Evolutionary conservation across 2,797 vertebrate species (phyloP), one percentile per base, ranked within the genome.

Genomic region (Phataginus tetradactyla): DNA sequence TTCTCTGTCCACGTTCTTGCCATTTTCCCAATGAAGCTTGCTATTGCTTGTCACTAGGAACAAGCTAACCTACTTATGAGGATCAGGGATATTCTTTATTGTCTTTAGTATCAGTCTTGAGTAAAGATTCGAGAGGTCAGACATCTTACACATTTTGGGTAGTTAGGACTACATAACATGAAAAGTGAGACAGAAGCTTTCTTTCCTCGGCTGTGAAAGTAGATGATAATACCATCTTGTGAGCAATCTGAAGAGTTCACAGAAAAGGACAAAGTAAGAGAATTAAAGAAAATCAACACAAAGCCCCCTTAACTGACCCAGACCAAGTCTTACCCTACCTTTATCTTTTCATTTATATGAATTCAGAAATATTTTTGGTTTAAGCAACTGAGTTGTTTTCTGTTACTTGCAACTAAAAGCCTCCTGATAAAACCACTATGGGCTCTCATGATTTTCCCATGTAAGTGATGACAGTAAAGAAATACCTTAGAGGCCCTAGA

Each of bases 361-460:
- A 86, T 21, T 25, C 27, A 86, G 51, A 66, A 90, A 71, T 34
- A 49, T 7, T 18, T 92, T 63, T 81, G 39, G 39, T 71, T 86
- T 75, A 77, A 75, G 63, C 42, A 69, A 77, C 37, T 49, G 53
- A 80, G 37, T 51, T 61, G 45, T 63, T 90, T 81, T 45, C 27
- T 81, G 34, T 79, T 37, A 87, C 69, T 72, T 49, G 81, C 37
- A 90, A 64, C n/a, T 69, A 77, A 93, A 81, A 95, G 55, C 7
- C 42, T 57, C 39, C 8, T 75, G 34, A 57, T 55, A 75, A 75
- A 78, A 75, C 7, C n/a, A 80, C 23, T 61, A 34, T 11, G 53
- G 77, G 51, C 53, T 55, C 68, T 84, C 55, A 72, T 42, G n/a
- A 77, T n/a, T 53, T 77, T 63, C 34, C 66, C 12, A 9, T 34